These are phyloP conservation scores for Masnerella sp. DNA, from an alignment of 2,888 invertebrate genomes.

Conservation along the genomic window DNA sequence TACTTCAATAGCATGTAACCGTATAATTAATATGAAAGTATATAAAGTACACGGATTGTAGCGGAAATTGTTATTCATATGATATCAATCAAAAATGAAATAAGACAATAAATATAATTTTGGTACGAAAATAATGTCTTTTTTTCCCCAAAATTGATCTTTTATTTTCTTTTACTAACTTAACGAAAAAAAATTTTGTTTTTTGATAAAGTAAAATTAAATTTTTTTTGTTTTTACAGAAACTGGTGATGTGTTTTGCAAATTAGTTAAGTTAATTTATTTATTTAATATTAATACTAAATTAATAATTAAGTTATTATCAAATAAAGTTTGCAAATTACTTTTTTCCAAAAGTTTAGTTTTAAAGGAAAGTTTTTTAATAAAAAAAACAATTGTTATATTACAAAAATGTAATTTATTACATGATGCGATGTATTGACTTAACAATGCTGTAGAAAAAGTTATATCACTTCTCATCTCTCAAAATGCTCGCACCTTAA, in stretches of 20 bases:
- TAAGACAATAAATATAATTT: conserved; percentile 77
- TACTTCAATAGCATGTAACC: conserved; percentile 61
- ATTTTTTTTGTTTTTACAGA: too few species aligned
- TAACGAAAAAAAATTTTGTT: too few species aligned
- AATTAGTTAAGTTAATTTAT: too few species aligned
- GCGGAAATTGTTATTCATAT: conserved; percentile 71
- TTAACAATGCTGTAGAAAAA: conserved; percentile 43
- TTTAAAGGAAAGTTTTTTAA: too few species aligned
- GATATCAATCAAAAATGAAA: conserved; percentile 72
- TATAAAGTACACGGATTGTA: conserved; percentile 70
- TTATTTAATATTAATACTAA: too few species aligned
- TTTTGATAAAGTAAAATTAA: too few species aligned
- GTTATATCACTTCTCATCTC: conserved; percentile 40
- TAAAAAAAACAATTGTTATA: not conserved
- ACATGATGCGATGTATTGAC: conserved; percentile 29
- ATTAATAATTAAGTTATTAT: too few species aligned
- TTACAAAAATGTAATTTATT: conserved; percentile 49
- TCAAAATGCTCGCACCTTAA: conserved; percentile 16
- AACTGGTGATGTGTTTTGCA: too few species aligned
- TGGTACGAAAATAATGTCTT: conserved; percentile 65
- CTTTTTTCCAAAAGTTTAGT: not conserved
- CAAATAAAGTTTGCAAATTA: too few species aligned
- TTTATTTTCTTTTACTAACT: too few species aligned
- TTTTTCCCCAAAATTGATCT: not conserved
- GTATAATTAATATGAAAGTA: conserved; percentile 69